A percentile compares a stretch with the other conserved stretches of the same genome.
Evolutionary conservation across 2,113 vertebrate species (phyloP).

Genomic region (Osmerus eperlanus): DNA sequence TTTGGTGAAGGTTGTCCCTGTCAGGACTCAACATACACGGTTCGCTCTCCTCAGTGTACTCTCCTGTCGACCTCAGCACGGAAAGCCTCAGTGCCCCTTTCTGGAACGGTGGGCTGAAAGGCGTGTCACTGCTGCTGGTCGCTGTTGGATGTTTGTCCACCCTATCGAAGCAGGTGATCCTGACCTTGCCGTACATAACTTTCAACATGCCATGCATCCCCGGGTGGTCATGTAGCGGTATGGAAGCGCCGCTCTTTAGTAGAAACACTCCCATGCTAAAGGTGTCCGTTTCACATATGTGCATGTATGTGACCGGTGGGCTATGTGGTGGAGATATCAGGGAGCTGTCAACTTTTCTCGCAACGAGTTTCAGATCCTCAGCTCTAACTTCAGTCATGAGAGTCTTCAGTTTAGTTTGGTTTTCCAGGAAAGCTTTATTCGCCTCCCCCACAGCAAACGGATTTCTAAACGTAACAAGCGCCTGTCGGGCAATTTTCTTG

Average conservation of each 20-base stretch:
- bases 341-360: conserved; percentile 67
- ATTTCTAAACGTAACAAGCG: conserved; percentile 79
- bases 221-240: conserved; percentile 95
- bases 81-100: conserved; percentile 64
- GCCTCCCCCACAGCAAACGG: conserved; percentile 51
- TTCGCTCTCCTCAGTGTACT: conserved; percentile 78
- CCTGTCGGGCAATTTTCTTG: conserved; percentile 87
- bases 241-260: conserved; percentile 84
- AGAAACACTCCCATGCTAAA: conserved; percentile 96
- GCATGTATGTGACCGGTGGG: conserved; percentile 93
- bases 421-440: conserved; percentile 69
- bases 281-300: conserved; percentile 89
- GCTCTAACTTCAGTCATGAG: conserved; percentile 82
- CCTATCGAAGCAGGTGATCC: conserved; percentile 88
- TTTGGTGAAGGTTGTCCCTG: conserved; percentile 92
- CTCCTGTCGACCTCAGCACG: conserved; percentile 74
- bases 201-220: conserved; percentile 94
- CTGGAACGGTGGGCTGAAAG: conserved; percentile 51
- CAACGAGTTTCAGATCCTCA: conserved; percentile 81
- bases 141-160: conserved; percentile 50
- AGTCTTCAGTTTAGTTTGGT: conserved; percentile 73
- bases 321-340: conserved; percentile 4
- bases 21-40: conserved; percentile 83
- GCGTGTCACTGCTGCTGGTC: conserved; percentile 25
- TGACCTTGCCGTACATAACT: conserved; percentile 87